These are phyloP conservation scores for Chaenodraco wilsoni DNA, from an alignment of 2,797 vertebrate genomes.

Conservation along the genomic window DNA sequence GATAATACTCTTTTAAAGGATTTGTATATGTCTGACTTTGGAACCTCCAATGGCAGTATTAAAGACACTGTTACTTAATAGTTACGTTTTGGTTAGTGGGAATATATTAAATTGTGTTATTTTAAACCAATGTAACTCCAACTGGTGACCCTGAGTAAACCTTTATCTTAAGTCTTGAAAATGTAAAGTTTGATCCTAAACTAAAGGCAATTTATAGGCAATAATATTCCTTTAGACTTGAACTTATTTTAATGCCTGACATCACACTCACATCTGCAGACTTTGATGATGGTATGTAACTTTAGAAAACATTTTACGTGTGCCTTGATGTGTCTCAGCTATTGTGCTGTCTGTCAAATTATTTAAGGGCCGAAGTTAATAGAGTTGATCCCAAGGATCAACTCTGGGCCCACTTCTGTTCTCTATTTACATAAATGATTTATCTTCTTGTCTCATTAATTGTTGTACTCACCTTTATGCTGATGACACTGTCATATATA, in stretches of 20 bases:
- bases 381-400: no score
- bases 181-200: no score
- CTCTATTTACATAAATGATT: no score
- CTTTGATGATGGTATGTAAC: neutral
- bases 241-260: neutral
- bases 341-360: neutral
- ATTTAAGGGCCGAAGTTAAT: no score
- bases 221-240: neutral
- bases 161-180: no score
- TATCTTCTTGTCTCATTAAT: no score
- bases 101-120: neutral
- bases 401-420: no score
- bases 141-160: no score
- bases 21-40: conserved; percentile 3
- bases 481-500: no score
- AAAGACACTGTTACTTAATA: neutral
- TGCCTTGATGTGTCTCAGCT: neutral
- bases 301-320: neutral
- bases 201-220: neutral
- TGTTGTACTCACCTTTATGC: no score
- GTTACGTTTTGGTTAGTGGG: neutral
- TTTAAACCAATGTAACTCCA: no score
- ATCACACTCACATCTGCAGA: neutral
- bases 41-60: neutral
- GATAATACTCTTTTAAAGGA: neutral